A percentile compares a stretch with the other conserved stretches of the same genome.
Conservation (phyloP, 2,888 invertebrate species). For the Tanytarsus gracilentus region DNA sequence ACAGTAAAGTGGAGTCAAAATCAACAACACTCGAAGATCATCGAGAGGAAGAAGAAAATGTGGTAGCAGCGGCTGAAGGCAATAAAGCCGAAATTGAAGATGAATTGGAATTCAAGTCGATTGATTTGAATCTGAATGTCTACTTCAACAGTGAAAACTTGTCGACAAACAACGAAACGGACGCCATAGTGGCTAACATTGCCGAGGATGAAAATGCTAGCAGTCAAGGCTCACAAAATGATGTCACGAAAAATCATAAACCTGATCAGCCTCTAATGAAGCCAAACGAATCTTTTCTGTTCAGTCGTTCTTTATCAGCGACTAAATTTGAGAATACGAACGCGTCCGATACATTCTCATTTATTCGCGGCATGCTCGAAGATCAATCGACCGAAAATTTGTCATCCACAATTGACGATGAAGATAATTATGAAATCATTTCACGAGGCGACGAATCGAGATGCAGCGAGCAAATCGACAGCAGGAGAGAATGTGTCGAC, state of each 20-base stretch:
- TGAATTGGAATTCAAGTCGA: constrained; percentile 16
- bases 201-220: background rate
- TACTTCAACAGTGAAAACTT: constrained; percentile 26
- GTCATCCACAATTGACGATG: background rate
- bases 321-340: constrained; percentile 31
- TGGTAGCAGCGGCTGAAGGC: constrained; percentile 35
- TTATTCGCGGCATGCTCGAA: constrained; percentile 16
- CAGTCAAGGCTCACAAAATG: constrained; percentile 7
- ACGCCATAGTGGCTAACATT: constrained; percentile 30
- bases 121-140: constrained; percentile 25
- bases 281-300: constrained; percentile 59
- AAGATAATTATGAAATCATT: constrained; percentile 22
- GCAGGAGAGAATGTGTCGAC: constrained; percentile 7
- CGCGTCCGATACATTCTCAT: constrained; percentile 18
- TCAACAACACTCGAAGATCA: background rate
- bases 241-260: background rate
- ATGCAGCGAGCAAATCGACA: background rate
- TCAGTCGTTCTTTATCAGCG: constrained; percentile 46
- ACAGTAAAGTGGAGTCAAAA: background rate
- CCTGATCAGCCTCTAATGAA: constrained; percentile 41
- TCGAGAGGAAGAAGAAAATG: constrained; percentile 37
- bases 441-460: constrained; percentile 1
- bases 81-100: constrained; percentile 9
- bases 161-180: constrained; percentile 32
- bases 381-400: constrained; percentile 25